Conservation (phyloP, 2,797 vertebrate species). For the Poliocrania exsul region DNA sequence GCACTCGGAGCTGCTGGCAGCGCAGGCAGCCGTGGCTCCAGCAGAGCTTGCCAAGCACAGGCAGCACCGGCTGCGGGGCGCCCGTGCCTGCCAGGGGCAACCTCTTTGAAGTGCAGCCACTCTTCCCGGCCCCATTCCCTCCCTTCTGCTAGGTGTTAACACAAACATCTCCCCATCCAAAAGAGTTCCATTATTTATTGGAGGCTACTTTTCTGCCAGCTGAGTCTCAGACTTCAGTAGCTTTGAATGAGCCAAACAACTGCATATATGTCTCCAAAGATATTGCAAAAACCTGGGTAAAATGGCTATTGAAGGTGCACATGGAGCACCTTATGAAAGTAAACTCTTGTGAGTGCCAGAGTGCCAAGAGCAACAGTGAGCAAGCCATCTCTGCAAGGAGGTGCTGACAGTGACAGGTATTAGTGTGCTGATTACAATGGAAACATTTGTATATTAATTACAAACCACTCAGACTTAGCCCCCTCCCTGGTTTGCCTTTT, state of each 20-base stretch:
- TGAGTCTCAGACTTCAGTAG: slow-evolving; percentile 9
- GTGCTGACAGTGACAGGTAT: slow-evolving; percentile 25
- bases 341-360: slow-evolving; percentile 12
- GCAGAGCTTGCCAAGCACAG: background rate
- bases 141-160: slow-evolving; percentile 46
- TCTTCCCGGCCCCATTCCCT: background rate
- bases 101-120: slow-evolving; percentile 26
- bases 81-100: background rate
- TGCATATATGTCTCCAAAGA: slow-evolving; percentile 35
- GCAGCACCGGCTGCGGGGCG: background rate
- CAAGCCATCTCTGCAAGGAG: background rate
- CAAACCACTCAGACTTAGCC: background rate
- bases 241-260: slow-evolving; percentile 41
- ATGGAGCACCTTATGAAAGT: background rate
- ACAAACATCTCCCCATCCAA: slow-evolving; percentile 13
- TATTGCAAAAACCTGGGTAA: slow-evolving; percentile 5
- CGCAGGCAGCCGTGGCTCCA: background rate
- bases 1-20: background rate
- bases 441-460: background rate
- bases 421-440: slow-evolving; percentile 13
- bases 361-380: slow-evolving; percentile 32
- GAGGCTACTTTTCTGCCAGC: background rate
- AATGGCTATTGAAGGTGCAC: background rate
- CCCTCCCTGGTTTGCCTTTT: background rate
- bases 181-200: slow-evolving; percentile 45